Conservation (phyloP, 2,113 vertebrate genomes). For the Maylandia zebra region DNA sequence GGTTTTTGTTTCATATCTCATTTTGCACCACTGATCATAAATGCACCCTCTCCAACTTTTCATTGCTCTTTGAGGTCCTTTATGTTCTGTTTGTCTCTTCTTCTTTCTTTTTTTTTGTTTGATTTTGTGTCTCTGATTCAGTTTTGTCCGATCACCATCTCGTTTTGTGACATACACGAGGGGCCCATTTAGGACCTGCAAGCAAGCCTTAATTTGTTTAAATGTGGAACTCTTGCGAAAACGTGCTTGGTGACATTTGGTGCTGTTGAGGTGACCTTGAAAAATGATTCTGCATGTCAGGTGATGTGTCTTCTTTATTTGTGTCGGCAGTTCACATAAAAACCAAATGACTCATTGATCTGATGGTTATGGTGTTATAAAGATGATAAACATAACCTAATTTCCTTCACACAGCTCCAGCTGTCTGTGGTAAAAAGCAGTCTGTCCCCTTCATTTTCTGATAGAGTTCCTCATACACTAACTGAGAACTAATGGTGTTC, state of each 20-base stretch:
- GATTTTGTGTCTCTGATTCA: neutral
- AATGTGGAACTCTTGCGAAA: neutral
- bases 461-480: neutral
- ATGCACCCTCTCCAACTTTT: neutral
- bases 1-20: neutral
- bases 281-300: neutral
- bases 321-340: neutral
- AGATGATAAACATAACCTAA: slow-evolving; percentile 9
- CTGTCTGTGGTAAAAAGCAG: neutral
- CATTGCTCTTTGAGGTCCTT: neutral
- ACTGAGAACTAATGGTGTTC: neutral
- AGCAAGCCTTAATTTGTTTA: neutral
- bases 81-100: neutral
- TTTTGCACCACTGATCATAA: neutral
- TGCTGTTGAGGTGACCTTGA: neutral
- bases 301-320: neutral
- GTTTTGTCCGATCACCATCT: neutral
- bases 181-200: neutral
- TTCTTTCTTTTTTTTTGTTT: neutral
- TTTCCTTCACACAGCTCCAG: neutral
- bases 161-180: neutral
- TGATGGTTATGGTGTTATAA: neutral
- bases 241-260: neutral
- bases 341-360: neutral
- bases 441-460: neutral